phyloP scores from a whole-genome alignment of 2,797 vertebrate species.

The Sebastes melanostomus region DNA sequence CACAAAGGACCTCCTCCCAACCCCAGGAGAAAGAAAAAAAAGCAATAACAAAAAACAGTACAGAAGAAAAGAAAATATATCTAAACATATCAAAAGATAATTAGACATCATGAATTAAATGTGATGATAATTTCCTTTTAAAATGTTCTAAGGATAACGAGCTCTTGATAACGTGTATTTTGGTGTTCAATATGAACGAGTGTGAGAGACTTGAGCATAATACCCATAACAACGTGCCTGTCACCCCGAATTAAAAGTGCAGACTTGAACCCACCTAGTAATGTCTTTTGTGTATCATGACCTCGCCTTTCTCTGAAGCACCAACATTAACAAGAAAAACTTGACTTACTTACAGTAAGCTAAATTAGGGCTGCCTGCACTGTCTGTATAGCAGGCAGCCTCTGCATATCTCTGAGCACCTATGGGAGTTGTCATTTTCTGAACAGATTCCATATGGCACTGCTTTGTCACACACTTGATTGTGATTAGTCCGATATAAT shows the following conservation, averaged over 20 bases:
- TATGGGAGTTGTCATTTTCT: constrained; percentile 19
- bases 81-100: too few relatives aligned
- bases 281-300: constrained; percentile 2
- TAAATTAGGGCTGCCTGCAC: background rate
- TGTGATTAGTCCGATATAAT: background rate
- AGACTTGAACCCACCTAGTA: background rate
- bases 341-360: constrained; percentile 22
- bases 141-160: too few relatives aligned
- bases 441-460: background rate
- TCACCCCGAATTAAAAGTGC: background rate
- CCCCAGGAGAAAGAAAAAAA: too few relatives aligned
- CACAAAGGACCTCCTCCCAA: too few relatives aligned
- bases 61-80: too few relatives aligned
- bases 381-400: background rate
- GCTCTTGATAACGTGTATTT: too few relatives aligned
- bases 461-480: background rate
- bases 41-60: too few relatives aligned
- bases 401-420: background rate
- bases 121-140: too few relatives aligned
- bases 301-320: constrained; percentile 9
- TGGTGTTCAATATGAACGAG: too few relatives aligned
- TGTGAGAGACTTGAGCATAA: background rate
- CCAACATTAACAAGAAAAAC: constrained; percentile 22
- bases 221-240: background rate
- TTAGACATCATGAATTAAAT: too few relatives aligned